Percentiles rank a stretch among this genome's conserved stretches.
Conservation (phyloP, 2,888 invertebrate genomes). For the Tipula helvola region DNA sequence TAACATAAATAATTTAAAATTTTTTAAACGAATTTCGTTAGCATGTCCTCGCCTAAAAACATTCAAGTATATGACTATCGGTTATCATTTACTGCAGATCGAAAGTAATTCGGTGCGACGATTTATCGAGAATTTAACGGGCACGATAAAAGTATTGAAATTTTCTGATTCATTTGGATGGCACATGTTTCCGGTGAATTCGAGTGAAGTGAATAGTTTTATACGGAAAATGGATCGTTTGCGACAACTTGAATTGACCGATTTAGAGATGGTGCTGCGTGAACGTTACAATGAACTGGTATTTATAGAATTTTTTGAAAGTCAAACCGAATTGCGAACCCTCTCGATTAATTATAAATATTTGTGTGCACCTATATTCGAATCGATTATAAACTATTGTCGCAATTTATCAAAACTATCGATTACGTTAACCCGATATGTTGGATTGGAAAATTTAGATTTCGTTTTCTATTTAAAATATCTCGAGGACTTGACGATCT, state of each 20-base stretch:
- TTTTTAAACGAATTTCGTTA: background rate
- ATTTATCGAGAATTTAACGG: background rate
- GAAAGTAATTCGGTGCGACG: background rate
- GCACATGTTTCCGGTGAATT: background rate
- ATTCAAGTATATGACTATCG: background rate
- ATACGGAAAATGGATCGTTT: background rate
- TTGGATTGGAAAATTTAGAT: background rate
- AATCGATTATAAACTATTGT: background rate
- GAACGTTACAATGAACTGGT: background rate
- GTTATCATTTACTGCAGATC: background rate
- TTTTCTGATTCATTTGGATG: background rate
- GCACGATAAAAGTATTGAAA: background rate
- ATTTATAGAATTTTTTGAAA: background rate
- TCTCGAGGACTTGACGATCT: background rate
- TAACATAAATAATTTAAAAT: background rate
- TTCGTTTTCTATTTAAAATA: background rate
- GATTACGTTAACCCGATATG: background rate
- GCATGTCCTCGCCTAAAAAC: background rate
- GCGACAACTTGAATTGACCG: background rate
- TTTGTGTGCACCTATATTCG: background rate
- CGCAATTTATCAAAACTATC: background rate
- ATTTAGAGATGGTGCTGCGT: background rate
- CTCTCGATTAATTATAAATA: background rate
- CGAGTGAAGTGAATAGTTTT: background rate
- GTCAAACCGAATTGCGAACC: background rate